phyloP scores from a whole-genome alignment of 2,113 vertebrate genomes.

The Nycticebus coucang region DNA sequence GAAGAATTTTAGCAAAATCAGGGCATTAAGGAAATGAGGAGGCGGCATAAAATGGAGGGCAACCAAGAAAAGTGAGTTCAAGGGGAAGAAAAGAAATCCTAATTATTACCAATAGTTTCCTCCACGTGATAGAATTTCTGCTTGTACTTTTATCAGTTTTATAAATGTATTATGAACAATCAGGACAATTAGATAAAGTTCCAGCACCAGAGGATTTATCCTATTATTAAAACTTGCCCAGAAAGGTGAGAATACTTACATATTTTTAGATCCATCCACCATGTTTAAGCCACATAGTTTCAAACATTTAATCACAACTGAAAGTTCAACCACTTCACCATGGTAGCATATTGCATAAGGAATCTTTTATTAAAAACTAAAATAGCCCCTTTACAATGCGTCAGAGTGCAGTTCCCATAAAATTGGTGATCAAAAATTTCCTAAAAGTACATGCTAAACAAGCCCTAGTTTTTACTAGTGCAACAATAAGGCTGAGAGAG shows the following conservation, averaged over 20 bases:
- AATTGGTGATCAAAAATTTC: slow-evolving; percentile 29
- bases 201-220: neutral
- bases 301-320: neutral
- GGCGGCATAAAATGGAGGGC: neutral
- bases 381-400: neutral
- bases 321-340: neutral
- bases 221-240: neutral
- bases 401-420: neutral
- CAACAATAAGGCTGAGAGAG: slow-evolving; percentile 1
- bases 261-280: neutral
- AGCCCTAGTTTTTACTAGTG: slow-evolving; percentile 19
- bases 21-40: neutral
- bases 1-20: neutral
- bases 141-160: neutral
- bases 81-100: neutral
- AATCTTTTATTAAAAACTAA: slow-evolving; percentile 33
- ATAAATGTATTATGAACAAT: neutral
- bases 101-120: neutral
- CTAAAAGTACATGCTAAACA: slow-evolving; percentile 7
- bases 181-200: neutral
- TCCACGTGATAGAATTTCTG: neutral
- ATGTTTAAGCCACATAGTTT: neutral
- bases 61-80: neutral
- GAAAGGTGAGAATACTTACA: neutral
- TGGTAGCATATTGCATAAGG: neutral